phyloP scores from a whole-genome alignment of 1,140 invertebrate species.

The Ericerus pela region DNA sequence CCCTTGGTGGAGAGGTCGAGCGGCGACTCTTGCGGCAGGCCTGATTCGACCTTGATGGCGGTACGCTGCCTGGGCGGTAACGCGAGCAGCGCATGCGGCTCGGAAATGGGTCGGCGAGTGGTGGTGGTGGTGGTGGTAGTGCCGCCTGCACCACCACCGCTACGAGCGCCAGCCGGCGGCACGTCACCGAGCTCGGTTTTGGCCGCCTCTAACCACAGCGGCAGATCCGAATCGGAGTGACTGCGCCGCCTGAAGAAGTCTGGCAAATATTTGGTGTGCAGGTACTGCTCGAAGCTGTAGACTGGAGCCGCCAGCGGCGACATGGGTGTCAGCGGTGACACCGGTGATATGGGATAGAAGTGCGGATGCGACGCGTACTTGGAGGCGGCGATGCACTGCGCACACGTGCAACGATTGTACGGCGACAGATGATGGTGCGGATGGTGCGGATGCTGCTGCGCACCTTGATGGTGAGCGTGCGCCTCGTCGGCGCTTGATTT shows the following conservation, averaged over 20 bases:
- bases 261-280: slow-evolving; percentile 56
- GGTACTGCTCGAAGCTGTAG: slow-evolving; percentile 50
- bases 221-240: slow-evolving; percentile 57
- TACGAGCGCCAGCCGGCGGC: slow-evolving; percentile 2
- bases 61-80: slow-evolving; percentile 24
- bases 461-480: background rate
- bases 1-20: slow-evolving; percentile 67
- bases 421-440: slow-evolving; percentile 26
- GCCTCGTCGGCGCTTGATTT: slow-evolving; percentile 1
- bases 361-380: slow-evolving; percentile 34
- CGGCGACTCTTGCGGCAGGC: slow-evolving; percentile 59
- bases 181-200: slow-evolving; percentile 26
- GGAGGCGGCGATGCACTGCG: slow-evolving; percentile 20
- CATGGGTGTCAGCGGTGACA: slow-evolving; percentile 40
- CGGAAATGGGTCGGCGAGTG: slow-evolving; percentile 22
- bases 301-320: slow-evolving; percentile 36
- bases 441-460: background rate
- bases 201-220: slow-evolving; percentile 36
- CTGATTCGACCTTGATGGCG: slow-evolving; percentile 32
- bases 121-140: slow-evolving; percentile 29
- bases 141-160: slow-evolving; percentile 13
- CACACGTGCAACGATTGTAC: slow-evolving; percentile 34
- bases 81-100: slow-evolving; percentile 25
- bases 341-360: slow-evolving; percentile 39
- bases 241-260: slow-evolving; percentile 48